phyloP scores from a whole-genome alignment of 2,113 vertebrate species.

The Natator depressus region DNA sequence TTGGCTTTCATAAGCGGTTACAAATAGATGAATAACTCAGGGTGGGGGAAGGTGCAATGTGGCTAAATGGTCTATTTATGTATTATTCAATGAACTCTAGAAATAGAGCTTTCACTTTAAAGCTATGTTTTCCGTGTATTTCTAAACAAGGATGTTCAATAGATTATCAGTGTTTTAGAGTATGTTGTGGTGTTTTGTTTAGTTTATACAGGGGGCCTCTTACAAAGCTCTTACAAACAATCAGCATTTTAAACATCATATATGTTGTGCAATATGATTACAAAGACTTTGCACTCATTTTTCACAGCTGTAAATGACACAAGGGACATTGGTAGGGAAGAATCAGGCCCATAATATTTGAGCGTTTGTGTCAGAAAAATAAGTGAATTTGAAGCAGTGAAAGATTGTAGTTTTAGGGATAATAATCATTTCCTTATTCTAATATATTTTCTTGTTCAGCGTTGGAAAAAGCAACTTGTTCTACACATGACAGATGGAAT shows the following conservation, averaged over 20 bases:
- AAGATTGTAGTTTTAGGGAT: background rate
- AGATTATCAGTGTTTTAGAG: slow-evolving; percentile 15
- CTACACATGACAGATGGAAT: background rate
- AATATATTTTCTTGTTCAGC: fast-evolving
- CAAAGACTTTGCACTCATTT: slow-evolving; percentile 3
- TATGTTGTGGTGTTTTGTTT: background rate
- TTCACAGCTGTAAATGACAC: background rate
- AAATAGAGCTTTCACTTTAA: slow-evolving; percentile 59
- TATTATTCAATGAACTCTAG: slow-evolving; percentile 45
- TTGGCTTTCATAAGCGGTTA: slow-evolving; percentile 52
- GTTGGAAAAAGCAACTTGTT: background rate
- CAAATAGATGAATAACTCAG: slow-evolving; percentile 51
- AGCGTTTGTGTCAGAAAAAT: background rate
- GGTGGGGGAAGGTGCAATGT: slow-evolving; percentile 9
- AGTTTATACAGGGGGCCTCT: background rate
- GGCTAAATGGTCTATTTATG: slow-evolving; percentile 56
- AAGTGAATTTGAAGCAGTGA: background rate
- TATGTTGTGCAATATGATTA: background rate
- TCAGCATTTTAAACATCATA: background rate
- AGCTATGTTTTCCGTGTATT: slow-evolving; percentile 60
- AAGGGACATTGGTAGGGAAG: background rate
- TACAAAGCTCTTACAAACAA: slow-evolving; percentile 26
- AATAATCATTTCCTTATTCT: background rate
- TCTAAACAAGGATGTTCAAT: slow-evolving; percentile 50
- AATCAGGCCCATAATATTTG: background rate